Evolutionary conservation across 2,113 vertebrate genomes (phyloP).

Genomic region (Melospiza melodia): DNA sequence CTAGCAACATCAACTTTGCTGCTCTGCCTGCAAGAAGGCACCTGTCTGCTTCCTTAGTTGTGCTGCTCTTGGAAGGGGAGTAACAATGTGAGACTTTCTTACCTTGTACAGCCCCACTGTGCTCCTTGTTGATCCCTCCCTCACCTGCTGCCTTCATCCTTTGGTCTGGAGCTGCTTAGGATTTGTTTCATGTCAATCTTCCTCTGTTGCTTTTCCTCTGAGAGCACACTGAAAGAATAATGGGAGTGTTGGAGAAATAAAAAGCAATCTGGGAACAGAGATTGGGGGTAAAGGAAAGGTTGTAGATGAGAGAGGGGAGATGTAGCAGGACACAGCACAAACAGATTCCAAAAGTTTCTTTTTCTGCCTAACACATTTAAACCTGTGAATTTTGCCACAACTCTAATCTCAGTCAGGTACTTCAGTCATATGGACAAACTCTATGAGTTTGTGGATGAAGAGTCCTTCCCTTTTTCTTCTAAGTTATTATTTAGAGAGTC

Average conservation of each 20-base stretch:
- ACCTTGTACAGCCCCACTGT: background rate
- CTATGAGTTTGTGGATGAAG: background rate
- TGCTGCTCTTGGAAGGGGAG: background rate
- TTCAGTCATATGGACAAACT: background rate
- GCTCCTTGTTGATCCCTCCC: background rate
- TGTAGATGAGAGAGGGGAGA: background rate
- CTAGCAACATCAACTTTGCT: background rate
- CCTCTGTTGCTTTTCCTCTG: background rate
- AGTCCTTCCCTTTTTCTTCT: constrained; percentile 1
- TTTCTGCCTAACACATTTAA: background rate
- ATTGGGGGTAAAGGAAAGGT: background rate
- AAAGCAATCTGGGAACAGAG: background rate
- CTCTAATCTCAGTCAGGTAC: background rate
- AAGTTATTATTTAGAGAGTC: constrained; percentile 45
- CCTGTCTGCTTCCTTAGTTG: background rate
- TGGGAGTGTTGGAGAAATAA: background rate
- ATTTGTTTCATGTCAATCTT: background rate
- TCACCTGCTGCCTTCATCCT: background rate
- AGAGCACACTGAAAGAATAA: background rate
- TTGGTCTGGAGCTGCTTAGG: background rate
- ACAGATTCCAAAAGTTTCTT: background rate
- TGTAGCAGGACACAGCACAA: background rate
- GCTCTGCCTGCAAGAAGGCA: background rate
- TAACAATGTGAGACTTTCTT: background rate
- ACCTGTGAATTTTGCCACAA: background rate